Evolutionary conservation across 2,888 invertebrate species (phyloP).

Genomic region (Synanthedon vespiformis): DNA sequence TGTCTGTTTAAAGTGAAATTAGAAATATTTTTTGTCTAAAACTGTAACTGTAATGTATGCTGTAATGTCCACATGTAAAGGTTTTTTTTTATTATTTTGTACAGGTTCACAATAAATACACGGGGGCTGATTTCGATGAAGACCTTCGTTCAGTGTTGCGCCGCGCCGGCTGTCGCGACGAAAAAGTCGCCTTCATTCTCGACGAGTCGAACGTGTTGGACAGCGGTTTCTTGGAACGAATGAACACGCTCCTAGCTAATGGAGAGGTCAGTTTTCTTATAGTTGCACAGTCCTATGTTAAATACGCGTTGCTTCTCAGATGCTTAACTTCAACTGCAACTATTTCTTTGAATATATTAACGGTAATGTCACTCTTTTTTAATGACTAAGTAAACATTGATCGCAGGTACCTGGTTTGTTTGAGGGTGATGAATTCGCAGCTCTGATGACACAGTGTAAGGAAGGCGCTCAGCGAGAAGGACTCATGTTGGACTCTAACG

Average conservation of each 20-base stretch:
- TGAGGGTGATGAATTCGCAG: conserved; percentile 98
- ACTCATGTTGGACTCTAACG: conserved; percentile 97
- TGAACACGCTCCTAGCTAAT: conserved; percentile 98
- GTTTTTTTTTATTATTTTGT: not conserved
- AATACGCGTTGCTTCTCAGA: no score
- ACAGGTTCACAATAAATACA: conserved; percentile 98
- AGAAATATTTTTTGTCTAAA: no score
- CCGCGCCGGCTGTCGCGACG: conserved; percentile 92
- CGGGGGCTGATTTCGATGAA: conserved; percentile 98
- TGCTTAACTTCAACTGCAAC: no score
- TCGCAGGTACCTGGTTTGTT: conserved; percentile 86
- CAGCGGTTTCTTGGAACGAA: conserved; percentile 97
- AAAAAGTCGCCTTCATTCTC: conserved; percentile 98
- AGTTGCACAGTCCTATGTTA: no score
- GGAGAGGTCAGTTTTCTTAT: conserved; percentile 77
- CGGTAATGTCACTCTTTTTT: not conserved
- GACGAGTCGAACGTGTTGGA: conserved; percentile 99
- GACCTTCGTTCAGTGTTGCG: conserved; percentile 91
- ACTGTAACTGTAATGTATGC: no score
- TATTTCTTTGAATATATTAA: conserved; percentile 33
- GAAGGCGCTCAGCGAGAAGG: conserved; percentile 99
- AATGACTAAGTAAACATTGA: not conserved
- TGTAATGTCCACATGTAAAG: no score
- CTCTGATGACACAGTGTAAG: conserved; percentile 99
- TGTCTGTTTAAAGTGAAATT: no score